Conservation (phyloP, 1,140 invertebrate genomes). For the Propsilocerus akamusi region DNA sequence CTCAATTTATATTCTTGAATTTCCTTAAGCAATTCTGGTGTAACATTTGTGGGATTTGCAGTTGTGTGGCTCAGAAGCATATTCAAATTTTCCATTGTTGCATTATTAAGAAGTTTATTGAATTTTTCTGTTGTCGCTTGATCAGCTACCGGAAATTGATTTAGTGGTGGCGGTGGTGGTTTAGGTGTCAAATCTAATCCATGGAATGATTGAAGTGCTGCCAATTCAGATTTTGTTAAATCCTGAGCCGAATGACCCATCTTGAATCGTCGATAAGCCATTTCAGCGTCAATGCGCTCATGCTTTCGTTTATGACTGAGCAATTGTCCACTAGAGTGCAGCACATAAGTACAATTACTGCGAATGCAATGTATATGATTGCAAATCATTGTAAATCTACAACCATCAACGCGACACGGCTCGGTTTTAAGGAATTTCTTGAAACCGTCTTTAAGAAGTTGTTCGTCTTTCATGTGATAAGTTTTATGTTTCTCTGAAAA, state of each 20-base stretch:
- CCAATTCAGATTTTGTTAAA: neutral
- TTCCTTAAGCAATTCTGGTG: neutral
- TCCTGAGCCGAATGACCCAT: neutral
- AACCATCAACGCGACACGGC: slow-evolving; percentile 74
- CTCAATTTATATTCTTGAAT: neutral
- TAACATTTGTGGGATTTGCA: neutral
- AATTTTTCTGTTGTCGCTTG: slow-evolving; percentile 1
- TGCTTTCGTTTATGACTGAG: slow-evolving; percentile 96
- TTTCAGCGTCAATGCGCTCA: slow-evolving; percentile 76
- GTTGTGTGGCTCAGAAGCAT: neutral
- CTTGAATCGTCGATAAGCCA: slow-evolving; percentile 64
- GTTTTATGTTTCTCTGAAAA: slow-evolving; percentile 93
- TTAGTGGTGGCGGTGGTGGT: neutral
- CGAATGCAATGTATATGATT: slow-evolving; percentile 98
- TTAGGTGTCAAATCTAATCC: neutral
- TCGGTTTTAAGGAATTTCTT: slow-evolving; percentile 99
- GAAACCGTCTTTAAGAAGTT: slow-evolving; percentile 87
- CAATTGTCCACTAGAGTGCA: slow-evolving; percentile 92
- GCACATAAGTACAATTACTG: slow-evolving; percentile 84
- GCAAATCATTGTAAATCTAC: slow-evolving; percentile 78
- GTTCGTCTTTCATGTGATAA: slow-evolving; percentile 95
- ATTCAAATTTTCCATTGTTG: slow-evolving; percentile 1
- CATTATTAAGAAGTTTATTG: neutral
- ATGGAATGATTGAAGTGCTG: neutral
- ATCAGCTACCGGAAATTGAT: slow-evolving; percentile 1